Evolutionary conservation across 1,140 invertebrate genomes (phyloP).

Genomic region (Nasonia giraulti): DNA sequence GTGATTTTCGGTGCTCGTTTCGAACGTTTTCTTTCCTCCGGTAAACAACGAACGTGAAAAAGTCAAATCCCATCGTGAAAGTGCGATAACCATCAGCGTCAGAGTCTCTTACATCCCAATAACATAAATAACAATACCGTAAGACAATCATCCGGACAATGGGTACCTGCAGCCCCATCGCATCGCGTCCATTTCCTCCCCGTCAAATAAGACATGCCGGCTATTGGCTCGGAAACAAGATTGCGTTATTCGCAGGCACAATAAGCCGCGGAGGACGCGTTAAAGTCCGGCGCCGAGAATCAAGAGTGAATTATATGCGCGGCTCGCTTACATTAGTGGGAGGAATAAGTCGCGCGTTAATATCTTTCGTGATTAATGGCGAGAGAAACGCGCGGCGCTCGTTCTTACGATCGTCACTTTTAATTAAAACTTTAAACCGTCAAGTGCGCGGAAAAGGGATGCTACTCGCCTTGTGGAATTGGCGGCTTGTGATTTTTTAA

Average conservation of each 20-base stretch:
- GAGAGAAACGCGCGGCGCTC: no score
- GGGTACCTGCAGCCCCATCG: not conserved
- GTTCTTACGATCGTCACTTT: not conserved
- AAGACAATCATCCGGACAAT: not conserved
- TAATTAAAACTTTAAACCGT: conserved; percentile 25
- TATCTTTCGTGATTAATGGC: conserved; percentile 1
- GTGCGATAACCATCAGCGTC: no score
- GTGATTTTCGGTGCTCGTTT: not conserved
- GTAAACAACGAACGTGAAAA: no score
- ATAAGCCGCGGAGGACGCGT: not conserved
- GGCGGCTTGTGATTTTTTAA: no score
- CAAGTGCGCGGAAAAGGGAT: not conserved
- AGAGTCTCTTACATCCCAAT: no score
- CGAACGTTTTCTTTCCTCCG: no score
- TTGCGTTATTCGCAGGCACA: not conserved
- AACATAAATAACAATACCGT: not conserved
- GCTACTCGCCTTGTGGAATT: not conserved
- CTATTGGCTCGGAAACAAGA: conserved; percentile 6
- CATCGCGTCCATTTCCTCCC: no score
- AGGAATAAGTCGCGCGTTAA: not conserved
- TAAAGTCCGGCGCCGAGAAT: conserved; percentile 14
- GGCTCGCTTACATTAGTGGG: not conserved
- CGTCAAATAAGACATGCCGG: not conserved
- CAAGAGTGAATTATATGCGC: conserved; percentile 5
- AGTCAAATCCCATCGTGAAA: no score